A percentile compares a stretch with the other conserved stretches of the same genome.
These are phyloP conservation scores for Phalangium opilio DNA, from an alignment of 2,888 invertebrate genomes.

Conservation along the genomic window DNA sequence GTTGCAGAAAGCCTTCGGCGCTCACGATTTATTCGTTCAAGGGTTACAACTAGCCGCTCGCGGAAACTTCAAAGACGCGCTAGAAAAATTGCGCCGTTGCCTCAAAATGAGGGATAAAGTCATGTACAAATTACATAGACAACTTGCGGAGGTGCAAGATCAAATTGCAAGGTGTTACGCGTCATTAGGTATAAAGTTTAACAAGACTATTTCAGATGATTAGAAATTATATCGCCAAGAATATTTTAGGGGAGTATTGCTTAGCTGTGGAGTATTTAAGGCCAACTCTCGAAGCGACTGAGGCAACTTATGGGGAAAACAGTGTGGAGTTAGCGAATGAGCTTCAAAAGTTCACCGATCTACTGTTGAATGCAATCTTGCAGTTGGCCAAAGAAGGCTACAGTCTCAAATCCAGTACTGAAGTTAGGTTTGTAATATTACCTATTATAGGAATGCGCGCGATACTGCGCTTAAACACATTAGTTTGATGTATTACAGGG, in stretches of 20 bases:
- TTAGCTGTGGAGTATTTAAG: constrained; percentile 36
- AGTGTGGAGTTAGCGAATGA: constrained; percentile 51
- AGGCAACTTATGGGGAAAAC: constrained; percentile 44
- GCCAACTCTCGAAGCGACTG: constrained; percentile 41
- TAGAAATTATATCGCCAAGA: not conserved
- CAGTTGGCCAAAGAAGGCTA: constrained; percentile 10
- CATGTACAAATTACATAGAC: constrained; percentile 39
- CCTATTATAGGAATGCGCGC: too few relatives aligned
- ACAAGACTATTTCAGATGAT: not conserved
- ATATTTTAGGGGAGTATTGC: constrained; percentile 28
- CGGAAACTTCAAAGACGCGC: constrained; percentile 27
- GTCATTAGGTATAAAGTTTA: constrained; percentile 32
- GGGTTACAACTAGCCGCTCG: constrained; percentile 21
- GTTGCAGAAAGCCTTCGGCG: constrained; percentile 17
- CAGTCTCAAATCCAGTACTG: not conserved
- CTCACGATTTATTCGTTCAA: constrained; percentile 21
- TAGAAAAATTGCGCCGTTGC: constrained; percentile 34
- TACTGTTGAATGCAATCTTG: constrained; percentile 24
- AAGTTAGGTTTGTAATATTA: not conserved
- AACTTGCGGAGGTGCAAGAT: constrained; percentile 35
- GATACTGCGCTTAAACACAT: too few relatives aligned
- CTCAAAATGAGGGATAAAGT: constrained; percentile 34
- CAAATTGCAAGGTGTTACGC: constrained; percentile 40
- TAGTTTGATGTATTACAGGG: constrained; percentile 1
- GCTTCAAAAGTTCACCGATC: constrained; percentile 45